A percentile compares a stretch with the other conserved stretches of the same genome.
These are phyloP conservation scores for Cisticola juncidis DNA, from an alignment of 2,113 vertebrate species.

Conservation along the genomic window DNA sequence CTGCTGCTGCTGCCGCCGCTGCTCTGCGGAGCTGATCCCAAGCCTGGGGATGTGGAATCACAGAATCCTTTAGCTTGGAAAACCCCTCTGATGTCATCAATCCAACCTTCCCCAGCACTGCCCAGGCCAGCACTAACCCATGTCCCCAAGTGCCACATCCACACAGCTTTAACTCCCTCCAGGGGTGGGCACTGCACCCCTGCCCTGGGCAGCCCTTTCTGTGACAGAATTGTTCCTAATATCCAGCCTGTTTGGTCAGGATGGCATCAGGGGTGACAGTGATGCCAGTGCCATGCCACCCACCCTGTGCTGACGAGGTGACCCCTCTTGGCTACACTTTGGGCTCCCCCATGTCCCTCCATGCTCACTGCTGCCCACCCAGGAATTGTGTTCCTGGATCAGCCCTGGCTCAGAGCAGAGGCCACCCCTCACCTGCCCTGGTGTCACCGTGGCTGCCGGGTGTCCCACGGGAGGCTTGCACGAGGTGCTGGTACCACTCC, in stretches of 20 bases:
- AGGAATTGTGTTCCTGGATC: not conserved
- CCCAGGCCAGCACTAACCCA: not conserved
- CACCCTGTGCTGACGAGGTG: fast-evolving
- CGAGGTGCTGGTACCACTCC: slow-evolving; percentile 86
- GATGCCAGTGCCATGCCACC: not conserved
- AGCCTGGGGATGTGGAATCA: not conserved
- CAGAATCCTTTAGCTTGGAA: not conserved
- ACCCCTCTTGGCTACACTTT: not conserved
- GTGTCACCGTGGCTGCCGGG: slow-evolving; percentile 36
- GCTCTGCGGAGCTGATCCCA: not conserved
- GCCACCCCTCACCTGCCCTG: slow-evolving; percentile 58
- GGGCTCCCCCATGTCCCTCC: not conserved
- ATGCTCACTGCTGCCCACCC: not conserved
- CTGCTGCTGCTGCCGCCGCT: slow-evolving; percentile 2
- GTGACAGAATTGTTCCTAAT: not conserved
- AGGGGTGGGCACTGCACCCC: not conserved
- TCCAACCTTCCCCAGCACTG: not conserved
- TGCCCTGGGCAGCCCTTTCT: not conserved
- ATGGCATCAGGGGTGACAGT: fast-evolving
- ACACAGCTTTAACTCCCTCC: not conserved
- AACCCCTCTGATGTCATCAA: not conserved
- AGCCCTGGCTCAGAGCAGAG: not conserved
- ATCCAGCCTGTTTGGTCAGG: not conserved
- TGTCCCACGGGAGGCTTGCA: slow-evolving; percentile 63
- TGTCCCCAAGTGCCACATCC: not conserved